Evolutionary conservation across 2,113 vertebrate species (phyloP).

Genomic region (Spheniscus mendiculus): DNA sequence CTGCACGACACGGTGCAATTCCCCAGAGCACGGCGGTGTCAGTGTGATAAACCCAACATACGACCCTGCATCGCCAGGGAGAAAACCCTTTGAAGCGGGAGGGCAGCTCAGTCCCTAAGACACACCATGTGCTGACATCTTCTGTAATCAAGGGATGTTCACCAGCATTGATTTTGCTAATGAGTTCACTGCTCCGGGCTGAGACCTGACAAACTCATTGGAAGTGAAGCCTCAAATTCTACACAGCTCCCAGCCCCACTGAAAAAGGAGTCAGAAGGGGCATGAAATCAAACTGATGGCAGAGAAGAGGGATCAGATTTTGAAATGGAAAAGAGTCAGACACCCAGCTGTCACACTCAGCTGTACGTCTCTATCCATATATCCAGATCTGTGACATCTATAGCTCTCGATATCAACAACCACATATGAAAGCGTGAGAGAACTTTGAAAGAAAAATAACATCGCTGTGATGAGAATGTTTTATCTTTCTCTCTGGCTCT

Average conservation of each 20-base stretch:
- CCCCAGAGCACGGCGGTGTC: too few species aligned
- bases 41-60: rapidly evolving
- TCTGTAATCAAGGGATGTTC: neutral
- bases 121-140: neutral
- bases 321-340: neutral
- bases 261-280: neutral
- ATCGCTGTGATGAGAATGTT: neutral
- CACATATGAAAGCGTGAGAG: neutral
- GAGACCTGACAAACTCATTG: neutral
- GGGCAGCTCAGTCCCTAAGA: neutral
- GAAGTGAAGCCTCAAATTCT: neutral
- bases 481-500: conserved; percentile 21
- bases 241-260: neutral
- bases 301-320: neutral
- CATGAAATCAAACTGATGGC: neutral
- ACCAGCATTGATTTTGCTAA: neutral
- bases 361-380: neutral
- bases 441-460: conserved; percentile 26
- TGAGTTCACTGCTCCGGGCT: neutral
- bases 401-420: neutral
- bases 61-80: rapidly evolving
- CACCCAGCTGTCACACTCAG: neutral
- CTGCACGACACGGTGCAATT: neutral
- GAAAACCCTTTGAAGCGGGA: neutral
- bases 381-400: neutral